Evolutionary conservation across 1,140 invertebrate species (phyloP).

Genomic region (Apis dorsata): DNA sequence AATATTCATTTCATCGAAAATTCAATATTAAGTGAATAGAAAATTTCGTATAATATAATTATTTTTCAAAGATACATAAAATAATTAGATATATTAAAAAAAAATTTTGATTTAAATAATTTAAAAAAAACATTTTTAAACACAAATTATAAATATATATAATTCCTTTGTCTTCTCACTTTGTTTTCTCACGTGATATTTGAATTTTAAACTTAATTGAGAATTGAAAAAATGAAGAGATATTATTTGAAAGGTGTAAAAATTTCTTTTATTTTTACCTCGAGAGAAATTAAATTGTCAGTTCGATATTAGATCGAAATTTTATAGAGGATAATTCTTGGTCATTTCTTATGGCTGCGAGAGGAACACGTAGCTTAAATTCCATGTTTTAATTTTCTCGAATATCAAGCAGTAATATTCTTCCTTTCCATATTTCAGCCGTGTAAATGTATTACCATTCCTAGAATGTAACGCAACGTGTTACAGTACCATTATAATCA

Average conservation of each 20-base stretch:
- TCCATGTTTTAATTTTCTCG: neutral
- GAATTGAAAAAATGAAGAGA: neutral
- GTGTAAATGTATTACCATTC: neutral
- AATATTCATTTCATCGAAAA: neutral
- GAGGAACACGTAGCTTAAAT: neutral
- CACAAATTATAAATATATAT: too few relatives aligned
- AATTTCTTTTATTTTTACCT: neutral
- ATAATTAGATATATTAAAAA: too few relatives aligned
- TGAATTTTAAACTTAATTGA: neutral
- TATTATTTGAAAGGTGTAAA: neutral
- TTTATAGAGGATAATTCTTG: neutral
- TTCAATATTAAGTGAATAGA: too few relatives aligned
- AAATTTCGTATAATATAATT: too few relatives aligned
- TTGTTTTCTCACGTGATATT: too few relatives aligned
- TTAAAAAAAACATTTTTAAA: too few relatives aligned
- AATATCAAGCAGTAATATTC: slow-evolving; percentile 8
- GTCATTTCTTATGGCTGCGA: too few relatives aligned
- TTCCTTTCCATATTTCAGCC: neutral
- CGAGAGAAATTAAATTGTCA: neutral
- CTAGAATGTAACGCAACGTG: neutral
- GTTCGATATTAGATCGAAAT: neutral
- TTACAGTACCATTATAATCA: neutral
- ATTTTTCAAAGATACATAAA: too few relatives aligned
- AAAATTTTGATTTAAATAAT: too few relatives aligned
- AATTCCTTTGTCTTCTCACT: too few relatives aligned